phyloP scores from a whole-genome alignment of 1,140 invertebrate genomes.

The Druon quercuslanigerum region DNA sequence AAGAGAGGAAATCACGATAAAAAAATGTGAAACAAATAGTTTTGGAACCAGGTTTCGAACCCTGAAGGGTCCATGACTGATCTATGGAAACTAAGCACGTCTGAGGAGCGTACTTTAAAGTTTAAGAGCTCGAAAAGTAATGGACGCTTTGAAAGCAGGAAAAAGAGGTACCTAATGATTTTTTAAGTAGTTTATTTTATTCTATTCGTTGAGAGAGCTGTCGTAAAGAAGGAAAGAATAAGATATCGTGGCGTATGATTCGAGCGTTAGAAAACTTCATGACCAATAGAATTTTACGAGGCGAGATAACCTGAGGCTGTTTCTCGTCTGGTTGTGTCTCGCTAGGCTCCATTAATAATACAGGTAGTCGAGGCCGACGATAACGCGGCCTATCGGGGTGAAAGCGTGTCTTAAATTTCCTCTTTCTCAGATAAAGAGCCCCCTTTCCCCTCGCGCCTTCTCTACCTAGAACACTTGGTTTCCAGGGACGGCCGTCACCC shows the following conservation, averaged over 20 bases:
- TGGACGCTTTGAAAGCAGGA: no score
- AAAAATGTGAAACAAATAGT: no score
- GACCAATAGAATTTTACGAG: conserved; percentile 26
- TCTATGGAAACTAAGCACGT: no score
- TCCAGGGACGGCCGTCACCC: conserved; percentile 16
- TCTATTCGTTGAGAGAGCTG: no score
- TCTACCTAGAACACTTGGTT: background rate
- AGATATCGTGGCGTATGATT: background rate
- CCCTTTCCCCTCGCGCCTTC: background rate
- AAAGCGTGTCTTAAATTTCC: conserved; percentile 20
- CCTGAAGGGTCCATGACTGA: no score
- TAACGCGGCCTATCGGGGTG: conserved; percentile 1
- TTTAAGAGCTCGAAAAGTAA: no score
- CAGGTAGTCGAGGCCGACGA: conserved; percentile 16
- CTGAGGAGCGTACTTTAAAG: no score
- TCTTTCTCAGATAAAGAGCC: conserved; percentile 6
- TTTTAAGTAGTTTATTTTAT: no score
- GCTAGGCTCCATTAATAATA: conserved; percentile 12
- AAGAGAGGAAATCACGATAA: no score
- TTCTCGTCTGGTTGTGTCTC: conserved; percentile 16
- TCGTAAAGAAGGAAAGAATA: no score
- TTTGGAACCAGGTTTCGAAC: no score
- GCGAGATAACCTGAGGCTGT: conserved; percentile 24
- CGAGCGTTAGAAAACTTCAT: background rate
- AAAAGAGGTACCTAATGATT: no score